A percentile compares a stretch with the other conserved stretches of the same genome.
Evolutionary conservation across 2,113 vertebrate species (phyloP).

Genomic region (Corapipo altera): DNA sequence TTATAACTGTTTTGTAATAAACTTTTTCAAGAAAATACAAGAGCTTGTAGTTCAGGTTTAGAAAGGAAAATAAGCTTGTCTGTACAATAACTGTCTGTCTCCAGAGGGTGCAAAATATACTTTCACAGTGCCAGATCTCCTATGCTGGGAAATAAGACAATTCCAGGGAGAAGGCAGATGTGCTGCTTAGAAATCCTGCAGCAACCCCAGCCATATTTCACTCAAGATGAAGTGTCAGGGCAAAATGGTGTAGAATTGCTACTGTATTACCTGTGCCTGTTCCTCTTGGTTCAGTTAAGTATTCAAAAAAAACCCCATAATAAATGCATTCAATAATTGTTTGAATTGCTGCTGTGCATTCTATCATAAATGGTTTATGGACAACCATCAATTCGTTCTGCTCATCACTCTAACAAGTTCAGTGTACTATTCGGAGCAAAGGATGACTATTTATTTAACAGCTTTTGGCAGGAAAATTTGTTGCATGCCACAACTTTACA

Average conservation of each 20-base stretch:
- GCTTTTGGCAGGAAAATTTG: slow-evolving; percentile 83
- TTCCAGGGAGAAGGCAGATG: slow-evolving; percentile 29
- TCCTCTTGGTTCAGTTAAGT: slow-evolving; percentile 40
- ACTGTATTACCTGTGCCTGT: slow-evolving; percentile 51
- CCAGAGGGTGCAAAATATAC: not conserved
- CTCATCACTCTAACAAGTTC: slow-evolving; percentile 80
- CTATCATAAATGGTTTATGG: slow-evolving; percentile 78
- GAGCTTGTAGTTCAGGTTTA: slow-evolving; percentile 31
- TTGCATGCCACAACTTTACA: slow-evolving; percentile 83
- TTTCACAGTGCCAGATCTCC: slow-evolving; percentile 6
- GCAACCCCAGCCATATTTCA: slow-evolving; percentile 52
- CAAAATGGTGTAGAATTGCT: not conserved
- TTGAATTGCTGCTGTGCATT: slow-evolving; percentile 68
- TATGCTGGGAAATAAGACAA: slow-evolving; percentile 28
- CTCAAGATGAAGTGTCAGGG: not conserved
- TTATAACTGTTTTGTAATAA: not conserved
- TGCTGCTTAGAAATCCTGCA: slow-evolving; percentile 28
- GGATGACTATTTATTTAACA: slow-evolving; percentile 81
- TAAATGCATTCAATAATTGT: slow-evolving; percentile 68
- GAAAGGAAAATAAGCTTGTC: slow-evolving; percentile 47
- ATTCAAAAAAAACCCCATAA: slow-evolving; percentile 29
- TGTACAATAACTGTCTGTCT: slow-evolving; percentile 54
- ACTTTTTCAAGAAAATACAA: not conserved
- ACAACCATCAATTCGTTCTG: slow-evolving; percentile 77
- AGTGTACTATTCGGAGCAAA: slow-evolving; percentile 69